Evolutionary conservation across 2,113 vertebrate genomes (phyloP), one percentile per base, ranked within the genome.

Genomic region (Nyctereutes procyonoides): DNA sequence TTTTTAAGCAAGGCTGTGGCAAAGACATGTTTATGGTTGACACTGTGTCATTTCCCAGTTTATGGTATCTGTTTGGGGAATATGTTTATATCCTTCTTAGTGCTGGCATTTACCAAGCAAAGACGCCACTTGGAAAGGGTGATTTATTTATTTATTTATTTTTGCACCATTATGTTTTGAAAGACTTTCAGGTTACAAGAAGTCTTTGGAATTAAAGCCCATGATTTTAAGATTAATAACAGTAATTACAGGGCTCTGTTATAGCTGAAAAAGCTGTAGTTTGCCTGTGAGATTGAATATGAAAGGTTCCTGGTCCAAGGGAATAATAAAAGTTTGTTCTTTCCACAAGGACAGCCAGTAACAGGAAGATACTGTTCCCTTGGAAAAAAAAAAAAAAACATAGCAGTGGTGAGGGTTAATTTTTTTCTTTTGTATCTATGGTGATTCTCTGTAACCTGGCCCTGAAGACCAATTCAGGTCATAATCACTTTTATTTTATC

Each of bases 141-240:
- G 43, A 96, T 95, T 95, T 93, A 85, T n/a, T 86, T n/a, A 3
- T 38, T 38, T 38, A 38, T 38, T 38, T 38, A n/a, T 83, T 65
- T 65, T 87, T 82, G 56, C 12, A 38, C 58, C 84, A 88, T 96
- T 97, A 51, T 93, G 43, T 74, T 96, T 93, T 96, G 60, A 96
- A 97, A 96, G 94, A 91, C 85, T 95, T 89, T 91, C 51, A 86
- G 48, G 76, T 95, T 97, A 92, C 48, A 90, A 95, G 60, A 74
- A 96, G 32, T 3, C 65, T 97, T 95, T 93, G 76, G 86, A 98
- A 95, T 95, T 96, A 88, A 30, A 95, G 32, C 43, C 76, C n/a
- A 56, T 80, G 81, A 88, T 96, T 97, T 96, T 80, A 95, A 97
- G 94, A 97, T 98, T 95, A 96, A 97, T 95, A 96, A 95, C 53